Conservation (phyloP, 2,113 vertebrate species). For the Nannospalax galili region DNA sequence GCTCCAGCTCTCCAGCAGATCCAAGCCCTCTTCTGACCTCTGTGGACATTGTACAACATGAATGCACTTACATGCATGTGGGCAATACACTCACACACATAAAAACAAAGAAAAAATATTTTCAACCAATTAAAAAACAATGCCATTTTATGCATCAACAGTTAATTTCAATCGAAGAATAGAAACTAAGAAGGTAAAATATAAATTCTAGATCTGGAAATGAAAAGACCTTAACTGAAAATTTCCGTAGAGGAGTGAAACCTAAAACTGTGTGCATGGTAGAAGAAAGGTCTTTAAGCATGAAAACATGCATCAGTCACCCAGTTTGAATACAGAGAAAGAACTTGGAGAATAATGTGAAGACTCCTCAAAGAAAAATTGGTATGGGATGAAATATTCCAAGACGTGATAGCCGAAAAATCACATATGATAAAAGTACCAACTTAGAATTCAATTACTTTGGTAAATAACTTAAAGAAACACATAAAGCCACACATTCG, state of each 20-base stretch:
- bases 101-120: too few relatives aligned
- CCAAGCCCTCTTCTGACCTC: too few relatives aligned
- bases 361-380: not conserved
- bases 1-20: too few relatives aligned
- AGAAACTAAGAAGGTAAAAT: not conserved
- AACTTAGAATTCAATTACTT: too few relatives aligned
- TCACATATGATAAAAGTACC: not conserved
- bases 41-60: too few relatives aligned
- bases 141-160: not conserved
- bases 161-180: not conserved
- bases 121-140: not conserved
- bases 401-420: not conserved
- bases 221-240: not conserved
- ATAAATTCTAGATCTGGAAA: not conserved
- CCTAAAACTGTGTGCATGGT: not conserved
- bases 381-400: not conserved
- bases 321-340: not conserved
- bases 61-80: too few relatives aligned
- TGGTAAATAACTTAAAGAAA: not conserved
- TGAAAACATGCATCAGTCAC: not conserved
- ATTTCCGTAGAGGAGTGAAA: not conserved
- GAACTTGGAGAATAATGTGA: not conserved
- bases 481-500: not conserved
- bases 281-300: not conserved
- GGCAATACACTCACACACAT: too few relatives aligned